phyloP scores from a whole-genome alignment of 2,113 vertebrate genomes.

The Amphilophus citrinellus region DNA sequence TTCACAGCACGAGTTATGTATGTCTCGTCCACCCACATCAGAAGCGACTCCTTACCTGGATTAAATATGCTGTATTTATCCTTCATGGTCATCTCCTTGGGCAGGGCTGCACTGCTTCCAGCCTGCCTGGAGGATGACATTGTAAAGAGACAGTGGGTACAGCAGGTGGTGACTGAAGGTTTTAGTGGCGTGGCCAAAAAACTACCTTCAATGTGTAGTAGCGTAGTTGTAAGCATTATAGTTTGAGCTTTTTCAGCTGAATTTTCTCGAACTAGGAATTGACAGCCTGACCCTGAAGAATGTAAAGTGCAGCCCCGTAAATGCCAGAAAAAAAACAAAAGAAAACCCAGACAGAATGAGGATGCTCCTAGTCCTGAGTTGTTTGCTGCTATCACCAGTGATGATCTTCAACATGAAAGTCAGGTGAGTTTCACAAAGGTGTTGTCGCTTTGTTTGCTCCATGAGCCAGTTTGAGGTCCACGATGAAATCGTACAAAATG shows the following conservation, averaged over 20 bases:
- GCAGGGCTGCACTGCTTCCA: not conserved
- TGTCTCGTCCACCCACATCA: not conserved
- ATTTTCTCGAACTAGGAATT: not conserved
- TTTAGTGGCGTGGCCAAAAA: not conserved
- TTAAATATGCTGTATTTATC: not conserved
- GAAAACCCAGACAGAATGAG: no score
- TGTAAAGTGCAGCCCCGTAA: not conserved
- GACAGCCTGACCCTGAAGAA: not conserved
- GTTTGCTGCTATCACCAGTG: not conserved
- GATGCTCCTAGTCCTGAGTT: not conserved
- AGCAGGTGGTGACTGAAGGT: not conserved
- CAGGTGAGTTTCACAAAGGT: no score
- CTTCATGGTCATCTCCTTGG: not conserved
- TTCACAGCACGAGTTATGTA: no score
- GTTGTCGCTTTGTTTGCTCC: no score
- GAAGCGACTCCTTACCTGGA: not conserved
- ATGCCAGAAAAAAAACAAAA: not conserved
- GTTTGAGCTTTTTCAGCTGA: not conserved
- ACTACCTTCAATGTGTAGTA: not conserved
- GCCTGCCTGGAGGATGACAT: not conserved
- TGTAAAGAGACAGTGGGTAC: not conserved
- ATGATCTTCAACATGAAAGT: not conserved
- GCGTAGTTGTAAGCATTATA: not conserved
- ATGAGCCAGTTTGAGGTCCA: not conserved
- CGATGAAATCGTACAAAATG: not conserved